These are phyloP conservation scores for Drosophila pallidifrons DNA, from an alignment of 1,140 invertebrate species.

Conservation along the genomic window DNA sequence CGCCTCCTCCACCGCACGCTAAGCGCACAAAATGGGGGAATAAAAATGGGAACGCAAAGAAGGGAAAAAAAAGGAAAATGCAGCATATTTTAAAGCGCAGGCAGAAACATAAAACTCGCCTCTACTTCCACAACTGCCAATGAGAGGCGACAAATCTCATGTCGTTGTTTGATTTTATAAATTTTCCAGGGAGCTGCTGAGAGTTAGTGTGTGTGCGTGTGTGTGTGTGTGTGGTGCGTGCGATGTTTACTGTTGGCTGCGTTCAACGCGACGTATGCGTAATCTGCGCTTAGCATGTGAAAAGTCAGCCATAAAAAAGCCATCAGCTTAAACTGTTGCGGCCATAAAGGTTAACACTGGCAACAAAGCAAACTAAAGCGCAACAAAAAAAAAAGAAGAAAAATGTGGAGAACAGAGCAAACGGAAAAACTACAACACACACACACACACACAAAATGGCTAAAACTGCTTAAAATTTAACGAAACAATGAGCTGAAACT, in stretches of 20 bases:
- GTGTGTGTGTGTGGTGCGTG: slow-evolving; percentile 36
- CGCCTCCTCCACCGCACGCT: slow-evolving; percentile 44
- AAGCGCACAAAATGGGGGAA: slow-evolving; percentile 37
- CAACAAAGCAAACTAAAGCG: slow-evolving; percentile 43
- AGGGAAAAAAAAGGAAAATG: slow-evolving; percentile 10
- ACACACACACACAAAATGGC: slow-evolving; percentile 41
- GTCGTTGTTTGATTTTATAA: slow-evolving; percentile 45
- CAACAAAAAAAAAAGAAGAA: slow-evolving; percentile 1
- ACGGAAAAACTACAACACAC: slow-evolving; percentile 44
- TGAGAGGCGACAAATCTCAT: slow-evolving; percentile 39
- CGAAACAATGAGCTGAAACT: slow-evolving; percentile 75
- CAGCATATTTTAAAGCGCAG: slow-evolving; percentile 38
- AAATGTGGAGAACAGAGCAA: too few relatives aligned
- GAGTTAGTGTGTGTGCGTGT: background rate
- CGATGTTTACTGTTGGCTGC: slow-evolving; percentile 39
- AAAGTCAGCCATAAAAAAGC: slow-evolving; percentile 80
- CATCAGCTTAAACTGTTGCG: slow-evolving; percentile 81
- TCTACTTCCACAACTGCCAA: background rate
- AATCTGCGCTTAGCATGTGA: slow-evolving; percentile 78
- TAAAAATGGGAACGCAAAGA: slow-evolving; percentile 17
- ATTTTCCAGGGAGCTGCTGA: slow-evolving; percentile 12
- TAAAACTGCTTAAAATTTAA: slow-evolving; percentile 81
- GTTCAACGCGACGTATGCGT: slow-evolving; percentile 69
- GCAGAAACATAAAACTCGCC: slow-evolving; percentile 30
- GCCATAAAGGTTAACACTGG: slow-evolving; percentile 76